A percentile compares a stretch with the other conserved stretches of the same genome.
These are phyloP conservation scores for Panthera leo DNA, from an alignment of 2,113 vertebrate species.

Conservation along the genomic window DNA sequence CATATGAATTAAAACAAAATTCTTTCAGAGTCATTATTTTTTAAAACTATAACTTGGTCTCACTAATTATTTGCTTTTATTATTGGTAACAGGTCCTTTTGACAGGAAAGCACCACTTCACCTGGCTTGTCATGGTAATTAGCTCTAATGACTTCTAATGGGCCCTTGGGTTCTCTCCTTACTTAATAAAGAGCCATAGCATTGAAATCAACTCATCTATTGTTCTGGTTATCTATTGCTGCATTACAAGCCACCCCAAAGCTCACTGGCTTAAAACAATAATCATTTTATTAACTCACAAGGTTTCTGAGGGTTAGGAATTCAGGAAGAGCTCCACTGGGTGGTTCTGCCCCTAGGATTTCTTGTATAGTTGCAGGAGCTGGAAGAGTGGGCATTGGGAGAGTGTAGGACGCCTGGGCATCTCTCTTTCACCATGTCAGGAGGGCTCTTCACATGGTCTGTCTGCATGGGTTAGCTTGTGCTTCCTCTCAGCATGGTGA, in stretches of 20 bases:
- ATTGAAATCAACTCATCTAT: conserved; percentile 52
- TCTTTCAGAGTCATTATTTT: conserved; percentile 41
- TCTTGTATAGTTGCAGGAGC: not conserved
- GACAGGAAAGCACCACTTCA: conserved; percentile 57
- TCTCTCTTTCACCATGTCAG: not conserved
- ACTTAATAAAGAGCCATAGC: conserved; percentile 14
- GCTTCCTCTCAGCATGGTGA: not conserved
- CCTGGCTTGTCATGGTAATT: conserved; percentile 45
- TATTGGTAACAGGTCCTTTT: conserved; percentile 26
- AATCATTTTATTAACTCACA: not conserved
- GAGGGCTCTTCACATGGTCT: not conserved
- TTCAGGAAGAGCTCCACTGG: not conserved
- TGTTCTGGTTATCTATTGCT: not conserved
- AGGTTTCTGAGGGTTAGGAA: conserved; percentile 19
- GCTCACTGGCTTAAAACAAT: conserved; percentile 8
- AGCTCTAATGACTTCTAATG: conserved; percentile 53
- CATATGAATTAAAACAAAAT: conserved; percentile 7
- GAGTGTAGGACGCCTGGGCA: not conserved
- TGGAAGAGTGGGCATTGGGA: not conserved
- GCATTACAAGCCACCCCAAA: not conserved
- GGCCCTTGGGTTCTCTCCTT: conserved; percentile 19
- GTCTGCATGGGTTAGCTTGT: not conserved
- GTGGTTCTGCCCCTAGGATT: not conserved
- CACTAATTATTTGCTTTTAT: conserved; percentile 47
- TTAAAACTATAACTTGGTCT: not conserved